Base-by-base conservation (phyloP, 2,113 vertebrate species). In the Leptosomus discolor region DNA sequence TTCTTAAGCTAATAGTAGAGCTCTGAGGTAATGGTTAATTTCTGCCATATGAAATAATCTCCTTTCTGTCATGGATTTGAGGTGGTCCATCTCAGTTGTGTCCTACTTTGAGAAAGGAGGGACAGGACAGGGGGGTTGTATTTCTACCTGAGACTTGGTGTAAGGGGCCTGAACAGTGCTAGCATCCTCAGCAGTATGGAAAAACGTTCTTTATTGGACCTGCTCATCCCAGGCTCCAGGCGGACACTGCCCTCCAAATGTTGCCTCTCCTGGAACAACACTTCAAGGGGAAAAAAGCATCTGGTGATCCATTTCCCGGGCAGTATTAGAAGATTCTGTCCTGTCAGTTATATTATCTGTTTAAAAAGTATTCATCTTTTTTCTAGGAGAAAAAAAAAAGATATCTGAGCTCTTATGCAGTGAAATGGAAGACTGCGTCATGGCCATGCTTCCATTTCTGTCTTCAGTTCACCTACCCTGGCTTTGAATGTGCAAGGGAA, bases 41-140 rank as follows among this genome's bases (percentile, higher is more conserved):
- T 95, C 68, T 93, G 90, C 69, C 92, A 87, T 73, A 84, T 18
- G 57, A 87, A 95, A 68, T 46, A 60, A 75, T 22, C n/a, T 82
- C 39, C 37, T 81, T 27, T 46, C 56, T 91, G 63, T 36, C 76
- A 6, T 46, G 29, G 74, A 12, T 71, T n/a, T 82, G 70, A 27
- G 34, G 56, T 29, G 74, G 70, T 41, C 41, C 21, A 9, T 12
- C 85, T 78, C 41, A 23, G 45, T 32, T 37, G 32, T 46, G 20
- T 11, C 69, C 39, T 29, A 11, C 12, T 0, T 2, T 51, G 67
- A 50, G 65, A 37, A 46, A 32, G 61, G 71, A 76, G 41, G 26
- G 32, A 29, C 24, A 14, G 48, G 39, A 65, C 26, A 18, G 51
- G 39, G 34, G 45, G 64, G 57, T n/a, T n/a, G 36, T 11, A 9